These are phyloP conservation scores for Parnassius glacialis DNA, from an alignment of 2,888 invertebrate species.

Conservation along the genomic window DNA sequence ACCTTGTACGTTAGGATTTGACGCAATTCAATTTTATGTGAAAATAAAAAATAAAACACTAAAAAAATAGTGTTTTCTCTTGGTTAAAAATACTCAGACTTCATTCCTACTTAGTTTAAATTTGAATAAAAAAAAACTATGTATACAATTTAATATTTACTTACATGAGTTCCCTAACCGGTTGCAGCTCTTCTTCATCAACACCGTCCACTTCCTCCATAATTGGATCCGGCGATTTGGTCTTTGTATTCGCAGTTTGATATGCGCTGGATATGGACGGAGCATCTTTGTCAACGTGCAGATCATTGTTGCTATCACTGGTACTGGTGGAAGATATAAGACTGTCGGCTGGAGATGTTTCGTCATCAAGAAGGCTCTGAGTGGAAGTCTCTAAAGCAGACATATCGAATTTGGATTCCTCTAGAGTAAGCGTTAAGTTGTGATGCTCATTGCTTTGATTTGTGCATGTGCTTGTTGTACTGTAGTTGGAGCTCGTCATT, in stretches of 20 bases:
- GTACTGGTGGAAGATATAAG: slow-evolving; percentile 84
- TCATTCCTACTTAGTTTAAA: no score
- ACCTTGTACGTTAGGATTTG: no score
- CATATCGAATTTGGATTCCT: slow-evolving; percentile 88
- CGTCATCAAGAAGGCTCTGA: slow-evolving; percentile 87
- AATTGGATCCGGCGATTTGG: slow-evolving; percentile 69
- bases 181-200: slow-evolving; percentile 58
- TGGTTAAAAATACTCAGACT: no score
- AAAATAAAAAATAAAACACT: no score
- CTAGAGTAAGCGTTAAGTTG: slow-evolving; percentile 83
- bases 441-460: slow-evolving; percentile 72
- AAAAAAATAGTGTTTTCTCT: no score
- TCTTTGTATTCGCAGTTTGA: slow-evolving; percentile 78
- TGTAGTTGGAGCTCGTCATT: slow-evolving; percentile 78
- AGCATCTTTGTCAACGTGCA: slow-evolving; percentile 69
- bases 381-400: slow-evolving; percentile 85
- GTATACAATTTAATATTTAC: slow-evolving; percentile 29
- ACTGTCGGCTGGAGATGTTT: slow-evolving; percentile 91
- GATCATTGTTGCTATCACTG: slow-evolving; percentile 81
- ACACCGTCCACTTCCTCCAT: slow-evolving; percentile 52
- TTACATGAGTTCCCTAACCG: slow-evolving; percentile 60
- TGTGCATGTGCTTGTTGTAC: slow-evolving; percentile 75
- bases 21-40: no score
- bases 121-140: no score
- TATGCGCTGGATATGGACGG: slow-evolving; percentile 72